These are phyloP conservation scores for Hydractinia symbiolongicarpus DNA, from an alignment of 30 jellyfish, hydroid and myxozoan genomes.

Conservation along the genomic window DNA sequence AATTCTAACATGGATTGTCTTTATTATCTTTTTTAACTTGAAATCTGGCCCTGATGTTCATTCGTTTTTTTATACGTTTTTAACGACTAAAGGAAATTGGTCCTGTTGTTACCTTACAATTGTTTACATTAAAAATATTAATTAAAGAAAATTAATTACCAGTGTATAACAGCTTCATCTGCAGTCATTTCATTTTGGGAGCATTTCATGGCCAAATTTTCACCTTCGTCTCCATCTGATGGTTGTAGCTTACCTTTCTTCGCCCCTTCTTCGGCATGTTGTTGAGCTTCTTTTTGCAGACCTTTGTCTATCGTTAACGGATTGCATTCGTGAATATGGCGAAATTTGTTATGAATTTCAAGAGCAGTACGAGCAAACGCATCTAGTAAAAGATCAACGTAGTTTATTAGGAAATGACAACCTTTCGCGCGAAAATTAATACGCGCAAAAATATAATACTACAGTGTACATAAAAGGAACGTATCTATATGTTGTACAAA, in stretches of 20 bases:
- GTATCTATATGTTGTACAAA: too few species aligned
- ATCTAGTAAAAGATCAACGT: not conserved
- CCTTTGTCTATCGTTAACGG: not conserved
- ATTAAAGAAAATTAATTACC: not conserved
- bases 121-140: too few species aligned
- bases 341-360: conserved; percentile 29
- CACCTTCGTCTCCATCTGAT: conserved; percentile 31
- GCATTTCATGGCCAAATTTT: conserved; percentile 26
- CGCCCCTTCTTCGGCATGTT: conserved; percentile 19
- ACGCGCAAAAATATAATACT: too few species aligned
- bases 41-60: too few species aligned
- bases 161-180: conserved; percentile 22
- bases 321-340: conserved; percentile 9
- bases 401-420: too few species aligned
- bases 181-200: conserved; percentile 13
- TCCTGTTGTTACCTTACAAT: too few species aligned
- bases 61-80: too few species aligned
- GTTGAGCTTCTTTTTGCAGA: conserved; percentile 23
- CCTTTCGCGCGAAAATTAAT: too few species aligned
- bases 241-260: conserved; percentile 26
- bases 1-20: too few species aligned
- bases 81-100: too few species aligned
- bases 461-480: too few species aligned
- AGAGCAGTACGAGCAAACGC: conserved; percentile 4
- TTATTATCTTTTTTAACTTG: too few species aligned